phyloP scores from a whole-genome alignment of 2,797 vertebrate genomes.

The Apogon talboti region DNA sequence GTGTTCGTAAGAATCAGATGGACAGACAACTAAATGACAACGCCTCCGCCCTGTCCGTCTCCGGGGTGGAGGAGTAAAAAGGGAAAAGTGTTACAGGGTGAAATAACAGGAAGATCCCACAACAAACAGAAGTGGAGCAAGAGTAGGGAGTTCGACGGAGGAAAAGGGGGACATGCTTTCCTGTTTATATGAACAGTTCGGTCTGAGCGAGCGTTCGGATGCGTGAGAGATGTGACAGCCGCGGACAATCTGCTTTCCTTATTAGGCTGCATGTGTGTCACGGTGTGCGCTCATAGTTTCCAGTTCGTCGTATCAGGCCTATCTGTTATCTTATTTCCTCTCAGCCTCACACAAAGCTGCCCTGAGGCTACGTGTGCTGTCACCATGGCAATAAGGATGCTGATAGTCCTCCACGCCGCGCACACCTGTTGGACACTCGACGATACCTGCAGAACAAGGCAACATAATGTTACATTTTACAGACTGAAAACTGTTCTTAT shows the following conservation, averaged over 20 bases:
- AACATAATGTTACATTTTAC: constrained; percentile 1
- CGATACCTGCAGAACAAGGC: background rate
- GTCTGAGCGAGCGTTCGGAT: background rate
- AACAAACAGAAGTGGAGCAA: constrained; percentile 2
- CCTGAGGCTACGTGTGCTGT: background rate
- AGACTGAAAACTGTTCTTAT: constrained; percentile 7
- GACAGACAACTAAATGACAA: too few species aligned
- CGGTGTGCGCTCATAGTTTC: constrained; percentile 42
- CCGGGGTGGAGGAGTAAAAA: background rate
- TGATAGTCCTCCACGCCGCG: constrained; percentile 20
- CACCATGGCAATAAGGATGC: constrained; percentile 37
- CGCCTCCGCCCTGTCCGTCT: too few species aligned
- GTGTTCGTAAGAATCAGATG: too few species aligned
- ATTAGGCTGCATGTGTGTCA: constrained; percentile 12
- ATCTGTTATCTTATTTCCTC: constrained; percentile 30
- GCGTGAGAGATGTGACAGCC: constrained; percentile 22
- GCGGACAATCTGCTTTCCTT: constrained; percentile 29
- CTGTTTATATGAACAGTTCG: constrained; percentile 44
- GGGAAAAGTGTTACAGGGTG: constrained; percentile 13
- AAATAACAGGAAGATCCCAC: constrained; percentile 32
- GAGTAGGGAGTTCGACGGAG: constrained; percentile 1
- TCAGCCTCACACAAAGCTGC: constrained; percentile 30
- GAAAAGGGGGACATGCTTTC: constrained; percentile 28
- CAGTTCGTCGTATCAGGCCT: constrained; percentile 6
- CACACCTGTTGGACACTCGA: constrained; percentile 14